Evolutionary conservation across 53 echinoderm and acorn worm species (phyloP).

Genomic region (Glandiceps talaboti): DNA sequence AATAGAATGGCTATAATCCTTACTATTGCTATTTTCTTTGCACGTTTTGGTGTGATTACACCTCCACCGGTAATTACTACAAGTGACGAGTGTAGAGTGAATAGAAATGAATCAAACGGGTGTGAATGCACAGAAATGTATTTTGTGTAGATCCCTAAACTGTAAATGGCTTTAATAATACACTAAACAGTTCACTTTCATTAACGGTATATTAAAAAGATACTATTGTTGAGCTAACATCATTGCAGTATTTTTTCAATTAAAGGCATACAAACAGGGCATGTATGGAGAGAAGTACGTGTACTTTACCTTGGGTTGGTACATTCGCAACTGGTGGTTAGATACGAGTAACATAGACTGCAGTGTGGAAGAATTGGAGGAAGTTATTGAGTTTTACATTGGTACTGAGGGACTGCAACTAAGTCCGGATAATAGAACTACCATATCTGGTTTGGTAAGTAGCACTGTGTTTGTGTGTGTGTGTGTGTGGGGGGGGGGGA

Average conservation of each 20-base stretch:
- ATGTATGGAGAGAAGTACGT: conserved; percentile 36
- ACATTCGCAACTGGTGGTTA: conserved; percentile 32
- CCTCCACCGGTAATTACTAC: too few relatives aligned
- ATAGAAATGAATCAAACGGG: too few relatives aligned
- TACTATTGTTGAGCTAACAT: too few relatives aligned
- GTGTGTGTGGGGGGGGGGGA: too few relatives aligned
- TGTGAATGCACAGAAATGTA: not conserved
- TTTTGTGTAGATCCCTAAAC: not conserved
- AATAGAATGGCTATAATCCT: too few relatives aligned
- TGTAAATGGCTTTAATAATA: not conserved
- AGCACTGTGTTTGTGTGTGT: too few relatives aligned
- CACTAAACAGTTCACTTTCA: too few relatives aligned
- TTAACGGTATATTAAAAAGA: too few relatives aligned
- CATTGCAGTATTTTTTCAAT: too few relatives aligned
- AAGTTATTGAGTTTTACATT: conserved; percentile 18
- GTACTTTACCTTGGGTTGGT: conserved; percentile 46
- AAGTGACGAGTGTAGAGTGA: too few relatives aligned
- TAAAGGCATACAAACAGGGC: conserved; percentile 16
- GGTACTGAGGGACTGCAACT: conserved; percentile 32
- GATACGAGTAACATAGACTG: conserved; percentile 20
- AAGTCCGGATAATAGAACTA: conserved; percentile 9
- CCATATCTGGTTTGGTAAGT: conserved; percentile 43
- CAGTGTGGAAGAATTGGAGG: conserved; percentile 18
- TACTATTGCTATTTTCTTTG: too few relatives aligned
- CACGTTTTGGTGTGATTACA: too few relatives aligned